Percentiles rank a stretch among this genome's conserved stretches.
Conservation (phyloP, 2,888 invertebrate genomes). For the Poecilobothrus nobilitatus region DNA sequence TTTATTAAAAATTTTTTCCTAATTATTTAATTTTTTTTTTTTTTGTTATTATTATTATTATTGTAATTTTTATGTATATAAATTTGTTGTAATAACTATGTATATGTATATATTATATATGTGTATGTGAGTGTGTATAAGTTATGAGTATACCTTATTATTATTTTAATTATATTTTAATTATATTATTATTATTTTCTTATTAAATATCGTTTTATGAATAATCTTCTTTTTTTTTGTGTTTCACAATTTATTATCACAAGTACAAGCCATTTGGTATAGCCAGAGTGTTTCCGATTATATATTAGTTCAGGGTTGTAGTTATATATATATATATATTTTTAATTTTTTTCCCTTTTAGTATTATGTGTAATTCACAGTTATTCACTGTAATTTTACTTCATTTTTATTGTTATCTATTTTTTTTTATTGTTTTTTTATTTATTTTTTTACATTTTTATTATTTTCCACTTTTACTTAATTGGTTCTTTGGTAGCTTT, state of each 20-base stretch:
- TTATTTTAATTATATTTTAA: neutral
- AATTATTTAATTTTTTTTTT: neutral
- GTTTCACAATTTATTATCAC: neutral
- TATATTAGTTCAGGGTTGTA: neutral
- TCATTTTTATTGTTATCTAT: neutral
- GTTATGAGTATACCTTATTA: neutral
- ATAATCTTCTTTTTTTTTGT: neutral
- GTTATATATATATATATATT: too few species aligned
- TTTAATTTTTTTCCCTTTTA: too few species aligned
- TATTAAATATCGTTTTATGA: slow-evolving; percentile 1
- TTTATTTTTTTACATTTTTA: neutral
- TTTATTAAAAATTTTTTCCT: neutral
- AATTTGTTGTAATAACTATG: neutral
- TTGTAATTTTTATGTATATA: neutral
- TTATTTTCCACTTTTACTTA: neutral
- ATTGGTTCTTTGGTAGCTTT: neutral
- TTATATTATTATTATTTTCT: neutral
- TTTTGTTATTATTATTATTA: neutral
- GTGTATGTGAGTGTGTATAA: neutral
- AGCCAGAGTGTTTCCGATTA: neutral
- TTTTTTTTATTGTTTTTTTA: neutral
- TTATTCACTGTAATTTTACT: neutral
- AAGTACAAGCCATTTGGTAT: neutral
- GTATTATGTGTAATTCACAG: too few species aligned
- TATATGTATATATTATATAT: neutral